Evolutionary conservation across 2,888 invertebrate genomes (phyloP), one percentile per base, ranked within the genome.

Genomic region (Tetranychus truncatus): DNA sequence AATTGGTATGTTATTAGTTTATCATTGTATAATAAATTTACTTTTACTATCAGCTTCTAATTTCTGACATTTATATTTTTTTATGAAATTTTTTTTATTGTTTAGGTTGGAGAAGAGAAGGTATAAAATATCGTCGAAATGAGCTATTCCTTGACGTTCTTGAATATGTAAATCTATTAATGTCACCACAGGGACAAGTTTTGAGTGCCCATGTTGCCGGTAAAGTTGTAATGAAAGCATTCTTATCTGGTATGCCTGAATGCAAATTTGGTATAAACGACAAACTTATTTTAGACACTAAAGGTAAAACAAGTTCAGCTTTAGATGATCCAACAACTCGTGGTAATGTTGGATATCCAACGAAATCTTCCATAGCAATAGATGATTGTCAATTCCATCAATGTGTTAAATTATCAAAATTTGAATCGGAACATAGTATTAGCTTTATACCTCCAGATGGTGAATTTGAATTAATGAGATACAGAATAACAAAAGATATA

Each of bases 381-480:
- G 99, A 99, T 82, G 99, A 99, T 85, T 99, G 99, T 81, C 99
- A 99, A 85, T 99, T 99, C 85, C 99, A 99, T 84, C 99, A 99
- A 84, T 99, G 99, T 83, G 99, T 99, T 74, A 99, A 99, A 83
- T 87, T 99, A 76, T 95, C 95, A 83, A 99, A 99, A 87, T 99
- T 99, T 83, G 99, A 99, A 86, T 97, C 97, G 0, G 99, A 99
- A 84, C 99, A 99, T 86, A 95, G 96, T 82, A 99, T 99, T 82
- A 95, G 95, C 80, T 99, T 99, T 86, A 99, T 99, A 82, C 99
- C 99, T 77, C 99, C 99, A 1, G 99, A 99, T 83, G 99, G 99
- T 72, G 99, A 99, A 86, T 99, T 96, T 82, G 99, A 99, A 84
- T 88, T 99, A 55, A 99, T 99, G 99, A 91, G 95, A 84, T 99